phyloP scores from a whole-genome alignment of 1,140 invertebrate species.

The Bombus pascuorum region DNA sequence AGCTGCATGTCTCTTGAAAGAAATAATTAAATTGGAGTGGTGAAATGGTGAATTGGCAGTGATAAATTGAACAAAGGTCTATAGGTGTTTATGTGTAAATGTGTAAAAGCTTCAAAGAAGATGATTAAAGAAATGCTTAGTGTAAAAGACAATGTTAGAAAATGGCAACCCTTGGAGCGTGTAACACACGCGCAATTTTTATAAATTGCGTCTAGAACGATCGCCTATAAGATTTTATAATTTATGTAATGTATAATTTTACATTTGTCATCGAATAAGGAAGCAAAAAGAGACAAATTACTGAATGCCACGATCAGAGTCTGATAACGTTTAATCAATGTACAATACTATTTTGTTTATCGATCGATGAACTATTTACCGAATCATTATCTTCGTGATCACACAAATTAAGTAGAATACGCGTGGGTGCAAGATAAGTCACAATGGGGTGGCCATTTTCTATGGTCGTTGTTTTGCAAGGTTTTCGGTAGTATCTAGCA shows the following conservation, averaged over 20 bases:
- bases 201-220: too few relatives aligned
- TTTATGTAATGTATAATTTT: background rate
- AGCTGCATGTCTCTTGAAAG: background rate
- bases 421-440: background rate
- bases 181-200: background rate
- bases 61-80: slow-evolving; percentile 4
- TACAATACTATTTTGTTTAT: too few relatives aligned
- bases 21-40: background rate
- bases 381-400: too few relatives aligned
- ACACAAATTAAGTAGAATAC: too few relatives aligned
- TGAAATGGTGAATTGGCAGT: slow-evolving; percentile 33
- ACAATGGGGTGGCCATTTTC: background rate
- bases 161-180: background rate
- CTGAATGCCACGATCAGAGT: background rate
- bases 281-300: too few relatives aligned
- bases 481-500: slow-evolving; percentile 58
- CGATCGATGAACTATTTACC: too few relatives aligned
- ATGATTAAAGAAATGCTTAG: slow-evolving; percentile 54
- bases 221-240: too few relatives aligned
- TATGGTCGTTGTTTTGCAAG: slow-evolving; percentile 23
- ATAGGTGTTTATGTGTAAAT: slow-evolving; percentile 24
- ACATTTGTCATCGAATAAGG: background rate
- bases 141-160: slow-evolving; percentile 15
- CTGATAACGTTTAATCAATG: too few relatives aligned
- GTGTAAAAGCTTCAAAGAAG: slow-evolving; percentile 50